phyloP scores from a whole-genome alignment of 2,113 vertebrate species.

The Strix aluco region DNA sequence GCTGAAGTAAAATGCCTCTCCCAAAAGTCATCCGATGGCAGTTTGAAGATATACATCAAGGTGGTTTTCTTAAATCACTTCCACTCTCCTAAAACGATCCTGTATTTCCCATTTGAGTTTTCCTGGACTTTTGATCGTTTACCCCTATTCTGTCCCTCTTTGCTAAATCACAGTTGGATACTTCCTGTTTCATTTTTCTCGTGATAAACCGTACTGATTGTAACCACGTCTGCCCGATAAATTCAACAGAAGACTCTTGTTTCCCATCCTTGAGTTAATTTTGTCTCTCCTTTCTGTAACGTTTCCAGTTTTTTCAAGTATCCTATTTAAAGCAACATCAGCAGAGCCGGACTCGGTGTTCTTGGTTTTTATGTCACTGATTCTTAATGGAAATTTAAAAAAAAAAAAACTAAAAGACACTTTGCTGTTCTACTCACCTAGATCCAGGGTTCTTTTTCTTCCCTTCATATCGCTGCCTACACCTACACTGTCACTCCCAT shows the following conservation, averaged over 20 bases:
- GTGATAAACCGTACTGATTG: background rate
- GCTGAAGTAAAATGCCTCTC: background rate
- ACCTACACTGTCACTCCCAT: background rate
- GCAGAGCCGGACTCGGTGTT: background rate
- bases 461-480: background rate
- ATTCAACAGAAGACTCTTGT: background rate
- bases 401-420: background rate
- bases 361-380: background rate
- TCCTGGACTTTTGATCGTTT: background rate
- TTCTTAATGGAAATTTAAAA: background rate
- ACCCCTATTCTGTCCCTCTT: background rate
- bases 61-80: background rate
- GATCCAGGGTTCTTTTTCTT: background rate
- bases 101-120: background rate
- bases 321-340: background rate
- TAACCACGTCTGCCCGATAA: background rate
- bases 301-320: background rate
- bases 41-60: fast-evolving
- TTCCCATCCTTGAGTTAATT: background rate
- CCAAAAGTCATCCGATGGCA: fast-evolving
- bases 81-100: background rate
- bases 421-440: background rate
- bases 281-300: background rate
- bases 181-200: background rate
- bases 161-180: background rate